Conservation (phyloP, 2,888 invertebrate genomes). For the Drosophila macrothrix region DNA sequence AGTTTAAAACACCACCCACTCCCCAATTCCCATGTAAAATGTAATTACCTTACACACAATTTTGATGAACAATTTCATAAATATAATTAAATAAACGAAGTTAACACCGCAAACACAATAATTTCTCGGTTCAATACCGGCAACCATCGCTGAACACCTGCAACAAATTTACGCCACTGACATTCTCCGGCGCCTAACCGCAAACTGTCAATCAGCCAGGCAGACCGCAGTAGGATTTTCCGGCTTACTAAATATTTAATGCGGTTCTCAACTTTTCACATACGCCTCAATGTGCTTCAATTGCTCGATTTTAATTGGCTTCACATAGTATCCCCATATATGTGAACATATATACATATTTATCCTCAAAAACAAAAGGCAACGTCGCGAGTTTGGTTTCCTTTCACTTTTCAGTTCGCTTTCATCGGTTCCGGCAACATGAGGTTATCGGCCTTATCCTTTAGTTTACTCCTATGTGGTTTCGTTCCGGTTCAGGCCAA, state of each 20-base stretch:
- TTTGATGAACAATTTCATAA: constrained; percentile 70
- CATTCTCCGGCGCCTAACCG: constrained; percentile 69
- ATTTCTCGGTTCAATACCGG: constrained; percentile 13
- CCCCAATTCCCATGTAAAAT: constrained; percentile 59
- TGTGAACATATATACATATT: constrained; percentile 16
- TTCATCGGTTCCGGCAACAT: constrained; percentile 54
- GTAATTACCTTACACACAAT: constrained; percentile 74
- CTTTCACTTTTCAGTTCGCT: constrained; percentile 61
- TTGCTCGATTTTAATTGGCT: constrained; percentile 63
- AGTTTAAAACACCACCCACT: constrained; percentile 25
- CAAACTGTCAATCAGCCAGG: constrained; percentile 78
- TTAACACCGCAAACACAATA: constrained; percentile 67
- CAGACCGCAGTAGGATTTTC: constrained; percentile 9
- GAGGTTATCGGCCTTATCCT: constrained; percentile 46
- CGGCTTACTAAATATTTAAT: constrained; percentile 71
- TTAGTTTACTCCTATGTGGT: constrained; percentile 87
- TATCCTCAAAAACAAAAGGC: constrained; percentile 37
- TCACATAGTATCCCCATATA: constrained; percentile 12
- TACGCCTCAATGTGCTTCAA: constrained; percentile 38
- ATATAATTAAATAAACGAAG: constrained; percentile 75
- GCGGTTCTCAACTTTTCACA: constrained; percentile 19
- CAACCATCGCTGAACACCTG: constrained; percentile 58
- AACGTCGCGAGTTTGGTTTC: constrained; percentile 21
- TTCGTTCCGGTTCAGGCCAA: constrained; percentile 78
- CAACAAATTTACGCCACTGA: constrained; percentile 41